Evolutionary conservation across 2,888 invertebrate species (phyloP).

Genomic region (Nymphalis polychloros): DNA sequence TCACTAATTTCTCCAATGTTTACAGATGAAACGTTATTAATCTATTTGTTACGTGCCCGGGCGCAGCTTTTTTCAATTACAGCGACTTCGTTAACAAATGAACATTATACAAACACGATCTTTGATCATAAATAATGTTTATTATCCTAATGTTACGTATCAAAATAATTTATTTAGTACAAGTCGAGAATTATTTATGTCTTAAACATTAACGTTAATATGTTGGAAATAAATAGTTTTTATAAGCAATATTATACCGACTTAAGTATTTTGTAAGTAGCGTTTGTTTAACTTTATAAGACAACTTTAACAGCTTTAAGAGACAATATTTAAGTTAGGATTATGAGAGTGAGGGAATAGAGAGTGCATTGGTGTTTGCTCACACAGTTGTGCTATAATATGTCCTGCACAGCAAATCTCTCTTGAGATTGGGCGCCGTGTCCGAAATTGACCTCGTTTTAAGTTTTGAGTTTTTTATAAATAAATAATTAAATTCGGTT

Average conservation of each 20-base stretch:
- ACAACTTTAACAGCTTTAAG: no score
- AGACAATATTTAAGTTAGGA: no score
- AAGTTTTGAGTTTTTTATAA: no score
- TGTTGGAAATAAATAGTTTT: not conserved
- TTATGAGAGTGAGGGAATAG: no score
- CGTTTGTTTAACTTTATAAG: no score
- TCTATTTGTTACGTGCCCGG: conserved; percentile 25
- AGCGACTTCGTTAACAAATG: conserved; percentile 27
- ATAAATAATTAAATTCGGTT: no score
- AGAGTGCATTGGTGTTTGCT: no score
- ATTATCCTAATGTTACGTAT: conserved; percentile 17
- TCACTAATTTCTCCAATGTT: conserved; percentile 27
- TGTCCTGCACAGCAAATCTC: no score
- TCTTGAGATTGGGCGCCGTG: no score
- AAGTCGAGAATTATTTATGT: conserved; percentile 11
- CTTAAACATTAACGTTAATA: conserved; percentile 7
- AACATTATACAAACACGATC: conserved; percentile 20
- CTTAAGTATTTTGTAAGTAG: no score
- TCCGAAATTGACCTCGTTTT: no score
- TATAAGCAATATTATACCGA: not conserved
- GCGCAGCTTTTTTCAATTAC: conserved; percentile 33
- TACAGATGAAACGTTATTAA: conserved; percentile 26
- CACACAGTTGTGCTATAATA: no score
- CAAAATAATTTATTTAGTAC: conserved; percentile 20
- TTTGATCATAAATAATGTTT: conserved; percentile 26